Base-by-base conservation (phyloP, 2,113 vertebrate species). In the Triplophysa tibetana region DNA sequence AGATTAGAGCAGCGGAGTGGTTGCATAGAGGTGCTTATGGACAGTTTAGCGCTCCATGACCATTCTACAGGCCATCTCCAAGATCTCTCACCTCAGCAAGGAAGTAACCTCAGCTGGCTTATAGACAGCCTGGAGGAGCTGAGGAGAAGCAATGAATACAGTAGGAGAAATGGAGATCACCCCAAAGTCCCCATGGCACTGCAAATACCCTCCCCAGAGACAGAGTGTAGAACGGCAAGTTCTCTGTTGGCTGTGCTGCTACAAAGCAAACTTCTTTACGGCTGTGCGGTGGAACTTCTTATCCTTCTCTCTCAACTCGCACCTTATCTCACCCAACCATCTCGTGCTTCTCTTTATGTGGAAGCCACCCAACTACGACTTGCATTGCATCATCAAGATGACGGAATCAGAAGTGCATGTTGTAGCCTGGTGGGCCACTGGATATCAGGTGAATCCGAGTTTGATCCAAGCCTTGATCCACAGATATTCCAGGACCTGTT, bases 381-480 rank as follows among this genome's bases (percentile, higher is more conserved):
- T 64, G 90, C 89, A 0, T 74, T 94, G n/a, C n/a, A 50, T 64
- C 94, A 96, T 78, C 43, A 33, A 2, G 88, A 94, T 8, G 88
- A 90, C 29, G 85, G 43, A 0, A 86, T 98, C 81, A 92, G 94
- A 66, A 91, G 92, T 16, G 93, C 92, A 52, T 88, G 93, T 2
- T 97, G 95, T 8, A 90, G 89, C 72, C 90, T 99, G 16, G 86
- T 98, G 61, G 94, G 95, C 68, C 93, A 95, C 70, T 17, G 92
- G 23, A 38, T 89, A 54, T 89, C 77, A 72, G 43, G 61, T 75
- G 68, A 43, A 11, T 1, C 54, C 38, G 62, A 70, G 1, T 64
- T 24, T 17, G 33, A 38, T 48, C 29, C 23, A 7, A 43, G 45
- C 14, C 64, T 88, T n/a, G 82, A 78, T 16, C 83, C 81, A 16